phyloP scores from a whole-genome alignment of 2,888 invertebrate genomes.

The Lochmaea crataegi region DNA sequence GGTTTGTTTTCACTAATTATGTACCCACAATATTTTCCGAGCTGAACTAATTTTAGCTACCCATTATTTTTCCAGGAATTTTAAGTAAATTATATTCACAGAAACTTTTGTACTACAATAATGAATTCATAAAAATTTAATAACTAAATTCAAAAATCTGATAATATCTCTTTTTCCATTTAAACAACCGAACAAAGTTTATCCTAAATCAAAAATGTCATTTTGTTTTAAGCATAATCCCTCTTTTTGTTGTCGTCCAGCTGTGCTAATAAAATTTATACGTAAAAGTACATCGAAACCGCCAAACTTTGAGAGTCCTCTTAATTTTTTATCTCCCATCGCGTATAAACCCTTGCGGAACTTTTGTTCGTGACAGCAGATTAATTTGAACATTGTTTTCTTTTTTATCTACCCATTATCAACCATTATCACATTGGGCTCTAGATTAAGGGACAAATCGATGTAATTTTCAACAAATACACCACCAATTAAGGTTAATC shows the following conservation, averaged over 20 bases:
- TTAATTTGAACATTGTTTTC: conserved; percentile 23
- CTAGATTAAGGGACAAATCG: conserved; percentile 23
- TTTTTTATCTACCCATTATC: conserved; percentile 14
- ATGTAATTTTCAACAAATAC: conserved; percentile 22
- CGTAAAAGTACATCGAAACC: neutral
- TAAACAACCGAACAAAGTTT: neutral
- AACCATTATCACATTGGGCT: neutral
- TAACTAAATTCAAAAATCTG: neutral
- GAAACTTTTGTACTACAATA: neutral
- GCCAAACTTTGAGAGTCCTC: neutral
- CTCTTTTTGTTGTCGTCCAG: neutral
- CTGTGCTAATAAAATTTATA: neutral
- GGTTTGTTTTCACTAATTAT: no score
- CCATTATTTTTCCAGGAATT: no score
- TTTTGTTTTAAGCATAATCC: neutral
- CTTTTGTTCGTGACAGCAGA: conserved; percentile 26
- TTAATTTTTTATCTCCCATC: conserved; percentile 1
- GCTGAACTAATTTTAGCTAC: no score
- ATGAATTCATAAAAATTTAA: neutral
- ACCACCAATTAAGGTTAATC: neutral
- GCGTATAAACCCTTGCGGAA: neutral
- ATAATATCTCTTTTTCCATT: neutral
- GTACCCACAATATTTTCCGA: no score
- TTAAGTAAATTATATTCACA: no score
- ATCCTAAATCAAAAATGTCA: neutral